A percentile compares a stretch with the other conserved stretches of the same genome.
phyloP scores from a whole-genome alignment of 2,797 vertebrate genomes.

The Taenioides sp. region DNA sequence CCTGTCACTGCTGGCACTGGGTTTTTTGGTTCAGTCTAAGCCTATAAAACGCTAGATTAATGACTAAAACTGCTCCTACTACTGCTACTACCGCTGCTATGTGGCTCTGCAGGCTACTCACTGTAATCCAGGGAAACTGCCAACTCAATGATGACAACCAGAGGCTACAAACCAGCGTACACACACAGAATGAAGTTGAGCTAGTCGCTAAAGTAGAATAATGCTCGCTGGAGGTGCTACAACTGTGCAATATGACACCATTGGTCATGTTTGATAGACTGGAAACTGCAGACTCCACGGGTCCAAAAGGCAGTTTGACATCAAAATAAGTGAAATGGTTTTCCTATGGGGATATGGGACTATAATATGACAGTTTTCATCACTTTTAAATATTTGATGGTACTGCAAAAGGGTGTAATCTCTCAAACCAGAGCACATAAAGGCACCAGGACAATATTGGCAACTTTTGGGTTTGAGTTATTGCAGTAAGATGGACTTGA shows the following conservation, averaged over 20 bases:
- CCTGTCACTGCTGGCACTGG: conserved; percentile 47
- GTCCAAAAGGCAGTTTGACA: conserved; percentile 25
- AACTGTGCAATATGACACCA: conserved; percentile 28
- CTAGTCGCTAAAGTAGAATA: conserved; percentile 49
- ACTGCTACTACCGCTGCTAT: conserved; percentile 37
- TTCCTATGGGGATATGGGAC: conserved; percentile 16
- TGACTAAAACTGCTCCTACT: conserved; percentile 34
- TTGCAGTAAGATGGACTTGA: not conserved
- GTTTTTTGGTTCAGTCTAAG: conserved; percentile 56
- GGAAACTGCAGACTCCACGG: conserved; percentile 10
- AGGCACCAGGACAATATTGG: not conserved
- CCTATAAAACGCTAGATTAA: conserved; percentile 69
- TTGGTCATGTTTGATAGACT: conserved; percentile 15
- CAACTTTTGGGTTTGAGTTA: not conserved
- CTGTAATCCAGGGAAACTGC: conserved; percentile 55
- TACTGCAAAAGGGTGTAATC: not conserved
- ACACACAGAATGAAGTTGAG: conserved; percentile 43
- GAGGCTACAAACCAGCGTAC: conserved; percentile 44
- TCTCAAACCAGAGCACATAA: not conserved
- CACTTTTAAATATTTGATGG: conserved; percentile 3
- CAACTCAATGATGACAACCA: conserved; percentile 52
- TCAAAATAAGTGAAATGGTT: conserved; percentile 18
- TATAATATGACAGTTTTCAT: conserved; percentile 1
- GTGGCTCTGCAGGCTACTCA: conserved; percentile 44
- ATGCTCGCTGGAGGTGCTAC: conserved; percentile 50